Percentiles rank a stretch among this genome's conserved stretches.
Evolutionary conservation across 1,140 invertebrate species (phyloP).

Genomic region (Diprion similis): DNA sequence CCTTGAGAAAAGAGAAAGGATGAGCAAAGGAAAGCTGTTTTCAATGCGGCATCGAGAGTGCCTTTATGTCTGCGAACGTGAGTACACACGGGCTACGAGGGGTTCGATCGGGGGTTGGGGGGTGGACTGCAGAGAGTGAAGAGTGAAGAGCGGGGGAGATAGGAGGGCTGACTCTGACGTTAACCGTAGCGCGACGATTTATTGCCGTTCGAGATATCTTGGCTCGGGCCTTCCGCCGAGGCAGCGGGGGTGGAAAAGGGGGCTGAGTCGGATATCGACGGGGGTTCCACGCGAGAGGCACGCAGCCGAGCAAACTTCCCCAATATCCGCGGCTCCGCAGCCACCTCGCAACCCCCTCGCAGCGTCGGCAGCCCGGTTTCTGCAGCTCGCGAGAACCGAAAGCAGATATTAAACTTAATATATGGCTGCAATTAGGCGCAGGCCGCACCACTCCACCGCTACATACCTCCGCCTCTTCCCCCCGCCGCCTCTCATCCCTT

Average conservation of each 20-base stretch:
- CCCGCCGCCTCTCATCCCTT: not conserved
- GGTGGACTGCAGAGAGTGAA: not conserved
- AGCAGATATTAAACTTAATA: slow-evolving; percentile 59
- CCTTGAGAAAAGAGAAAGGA: not conserved
- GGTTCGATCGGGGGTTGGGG: not conserved
- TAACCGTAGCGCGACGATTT: slow-evolving; percentile 39
- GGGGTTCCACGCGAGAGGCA: not conserved
- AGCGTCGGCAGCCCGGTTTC: not conserved
- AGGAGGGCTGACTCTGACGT: slow-evolving; percentile 36
- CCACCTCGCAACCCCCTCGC: slow-evolving; percentile 23
- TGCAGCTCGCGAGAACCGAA: slow-evolving; percentile 37
- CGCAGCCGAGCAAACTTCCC: slow-evolving; percentile 44
- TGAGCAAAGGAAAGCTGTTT: slow-evolving; percentile 9
- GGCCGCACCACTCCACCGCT: slow-evolving; percentile 32
- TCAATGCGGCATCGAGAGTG: slow-evolving; percentile 17
- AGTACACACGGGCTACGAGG: not conserved
- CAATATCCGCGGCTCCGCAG: slow-evolving; percentile 45
- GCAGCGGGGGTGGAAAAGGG: not conserved
- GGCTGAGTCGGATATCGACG: slow-evolving; percentile 3
- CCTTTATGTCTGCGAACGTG: slow-evolving; percentile 6
- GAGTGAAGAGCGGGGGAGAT: slow-evolving; percentile 25
- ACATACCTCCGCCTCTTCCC: not conserved
- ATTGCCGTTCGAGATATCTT: slow-evolving; percentile 37
- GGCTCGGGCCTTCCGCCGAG: not conserved
- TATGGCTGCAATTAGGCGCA: slow-evolving; percentile 59